phyloP scores from a whole-genome alignment of 2,113 vertebrate genomes.

The Pseudois nayaur region DNA sequence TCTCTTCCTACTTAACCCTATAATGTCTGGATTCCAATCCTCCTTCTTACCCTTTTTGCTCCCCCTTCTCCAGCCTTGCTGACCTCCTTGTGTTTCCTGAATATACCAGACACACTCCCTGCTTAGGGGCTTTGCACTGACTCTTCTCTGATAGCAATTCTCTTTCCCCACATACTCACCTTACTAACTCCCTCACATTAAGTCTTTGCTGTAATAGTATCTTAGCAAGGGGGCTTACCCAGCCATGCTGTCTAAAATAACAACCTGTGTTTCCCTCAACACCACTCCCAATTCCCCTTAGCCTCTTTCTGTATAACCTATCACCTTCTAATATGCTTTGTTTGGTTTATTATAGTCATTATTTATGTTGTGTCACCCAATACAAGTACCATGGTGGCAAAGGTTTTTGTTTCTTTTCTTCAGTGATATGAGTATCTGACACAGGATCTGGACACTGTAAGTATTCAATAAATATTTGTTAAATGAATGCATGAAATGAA shows the following conservation, averaged over 20 bases:
- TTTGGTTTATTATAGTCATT: not conserved
- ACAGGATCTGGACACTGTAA: not conserved
- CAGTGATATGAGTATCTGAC: not conserved
- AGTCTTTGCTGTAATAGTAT: not conserved
- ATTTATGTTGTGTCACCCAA: not conserved
- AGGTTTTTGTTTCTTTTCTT: slow-evolving; percentile 24
- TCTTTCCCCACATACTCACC: not conserved
- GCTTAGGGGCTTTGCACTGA: not conserved
- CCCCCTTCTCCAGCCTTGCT: not conserved
- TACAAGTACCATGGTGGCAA: not conserved
- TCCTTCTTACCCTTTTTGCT: not conserved
- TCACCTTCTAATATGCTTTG: not conserved
- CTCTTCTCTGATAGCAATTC: not conserved
- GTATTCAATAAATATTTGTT: not conserved
- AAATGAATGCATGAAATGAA: not conserved
- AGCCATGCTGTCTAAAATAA: not conserved
- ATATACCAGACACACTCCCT: not conserved
- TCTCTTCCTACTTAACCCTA: not conserved
- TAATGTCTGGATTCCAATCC: no score
- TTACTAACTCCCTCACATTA: not conserved
- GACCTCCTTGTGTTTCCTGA: not conserved
- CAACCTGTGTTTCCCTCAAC: not conserved
- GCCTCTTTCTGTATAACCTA: not conserved
- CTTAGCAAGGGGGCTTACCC: not conserved
- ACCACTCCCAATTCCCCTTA: not conserved